Percentiles rank a stretch among this genome's conserved stretches.
Conservation (phyloP, 1,140 invertebrate genomes). For the Lordiphosa stackelbergi region DNA sequence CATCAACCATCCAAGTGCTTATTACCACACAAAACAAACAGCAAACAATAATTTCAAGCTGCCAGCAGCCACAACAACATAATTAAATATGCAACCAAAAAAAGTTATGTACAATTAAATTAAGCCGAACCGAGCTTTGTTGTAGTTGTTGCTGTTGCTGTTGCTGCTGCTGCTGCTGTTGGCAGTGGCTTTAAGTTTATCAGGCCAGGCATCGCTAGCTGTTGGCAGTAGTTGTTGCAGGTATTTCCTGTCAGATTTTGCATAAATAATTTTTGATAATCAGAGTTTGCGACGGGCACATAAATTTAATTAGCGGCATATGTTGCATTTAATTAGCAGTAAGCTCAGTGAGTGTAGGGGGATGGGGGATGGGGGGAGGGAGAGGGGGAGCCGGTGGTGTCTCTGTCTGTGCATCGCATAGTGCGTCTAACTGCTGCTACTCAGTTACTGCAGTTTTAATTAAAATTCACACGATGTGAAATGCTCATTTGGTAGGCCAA, state of each 20-base stretch:
- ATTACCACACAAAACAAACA: slow-evolving; percentile 29
- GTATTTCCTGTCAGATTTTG: slow-evolving; percentile 75
- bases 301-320: slow-evolving; percentile 74
- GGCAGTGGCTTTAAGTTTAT: slow-evolving; percentile 33
- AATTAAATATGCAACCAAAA: slow-evolving; percentile 70
- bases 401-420: slow-evolving; percentile 22
- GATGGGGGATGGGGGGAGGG: not conserved
- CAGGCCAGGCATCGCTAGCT: slow-evolving; percentile 43
- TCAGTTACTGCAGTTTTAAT: slow-evolving; percentile 48
- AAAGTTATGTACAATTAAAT: slow-evolving; percentile 69
- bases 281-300: slow-evolving; percentile 69
- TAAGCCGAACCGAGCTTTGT: slow-evolving; percentile 42
- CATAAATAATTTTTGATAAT: slow-evolving; percentile 76
- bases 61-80: slow-evolving; percentile 40
- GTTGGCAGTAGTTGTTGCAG: slow-evolving; percentile 41
- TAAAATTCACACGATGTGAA: slow-evolving; percentile 74
- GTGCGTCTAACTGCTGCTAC: slow-evolving; percentile 39
- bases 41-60: slow-evolving; percentile 8
- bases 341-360: slow-evolving; percentile 41
- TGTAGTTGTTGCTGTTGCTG: slow-evolving; percentile 12
- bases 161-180: slow-evolving; percentile 18
- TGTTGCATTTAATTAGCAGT: slow-evolving; percentile 74
- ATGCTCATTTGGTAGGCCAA: slow-evolving; percentile 66
- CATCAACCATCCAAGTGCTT: slow-evolving; percentile 12
- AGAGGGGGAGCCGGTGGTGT: too few relatives aligned